Percentiles rank a stretch among this genome's conserved stretches.
These are phyloP conservation scores for Ormia ochracea DNA, from an alignment of 2,888 invertebrate species.

Conservation along the genomic window DNA sequence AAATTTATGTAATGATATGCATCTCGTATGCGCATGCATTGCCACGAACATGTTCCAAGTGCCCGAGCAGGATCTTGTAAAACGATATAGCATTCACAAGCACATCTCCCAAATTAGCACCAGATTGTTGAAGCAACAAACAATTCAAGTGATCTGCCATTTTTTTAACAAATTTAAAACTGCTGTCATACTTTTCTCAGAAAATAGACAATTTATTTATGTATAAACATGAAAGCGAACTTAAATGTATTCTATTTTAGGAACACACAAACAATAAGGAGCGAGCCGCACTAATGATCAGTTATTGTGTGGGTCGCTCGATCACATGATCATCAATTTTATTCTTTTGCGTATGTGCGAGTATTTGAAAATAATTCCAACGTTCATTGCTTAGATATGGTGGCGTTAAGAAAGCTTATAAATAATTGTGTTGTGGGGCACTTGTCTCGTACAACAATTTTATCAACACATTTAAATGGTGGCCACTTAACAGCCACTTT, in stretches of 20 bases:
- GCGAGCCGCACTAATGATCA: neutral
- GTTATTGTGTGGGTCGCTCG: neutral
- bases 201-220: neutral
- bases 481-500: constrained; percentile 23
- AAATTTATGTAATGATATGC: too few relatives aligned
- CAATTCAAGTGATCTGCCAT: constrained; percentile 1
- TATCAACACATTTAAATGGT: constrained; percentile 9
- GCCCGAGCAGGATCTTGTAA: too few relatives aligned
- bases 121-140: constrained; percentile 4
- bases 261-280: neutral
- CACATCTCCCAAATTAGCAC: constrained; percentile 9
- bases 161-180: neutral
- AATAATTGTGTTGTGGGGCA: constrained; percentile 1
- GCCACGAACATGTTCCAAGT: too few relatives aligned
- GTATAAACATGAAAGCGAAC: neutral
- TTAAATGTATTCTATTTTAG: neutral
- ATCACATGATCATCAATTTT: constrained; percentile 42
- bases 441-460: neutral
- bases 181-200: neutral
- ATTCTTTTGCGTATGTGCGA: neutral
- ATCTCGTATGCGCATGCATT: too few relatives aligned
- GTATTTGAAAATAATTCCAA: constrained; percentile 1
- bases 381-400: neutral
- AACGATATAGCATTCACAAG: neutral
- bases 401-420: constrained; percentile 45